Base-by-base conservation (phyloP, 2,888 invertebrate species). In the Campaea margaritaria region DNA sequence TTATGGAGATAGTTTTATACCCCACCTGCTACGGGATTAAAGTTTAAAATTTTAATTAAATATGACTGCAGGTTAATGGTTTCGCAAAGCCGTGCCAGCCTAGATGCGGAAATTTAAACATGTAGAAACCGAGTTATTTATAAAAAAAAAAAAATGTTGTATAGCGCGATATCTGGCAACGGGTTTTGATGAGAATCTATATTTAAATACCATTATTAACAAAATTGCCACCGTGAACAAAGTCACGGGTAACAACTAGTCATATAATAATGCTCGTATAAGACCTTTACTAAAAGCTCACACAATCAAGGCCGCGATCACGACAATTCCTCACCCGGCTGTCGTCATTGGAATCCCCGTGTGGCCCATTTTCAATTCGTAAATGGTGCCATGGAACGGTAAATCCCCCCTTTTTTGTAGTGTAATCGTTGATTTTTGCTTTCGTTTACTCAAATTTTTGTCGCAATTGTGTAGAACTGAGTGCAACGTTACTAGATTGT, bases 401-500 rank as follows among this genome's bases (percentile, higher is more conserved):
- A 64, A 66, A 71, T 67, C 64, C 49, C 59, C 65, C 65, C 66
- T 65, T 51, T 65, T 56, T 56, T 36, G 28, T 27, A 11, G 47
- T 55, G 48, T 63, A 68, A 75, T 75, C 65, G 65, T 64, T 71
- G 64, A 62, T n/a, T 15, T 44, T 44, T 21, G 44, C 51, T 28
- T 13, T 16, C 16, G 16, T 56, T 55, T 39, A 54, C 63, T 56
- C 50, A 39, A 8, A 8, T 39, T 39, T 39, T 39, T n/a, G 3
- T 8, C 2, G 14, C 21, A 21, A 21, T 21, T 21, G 21, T 21
- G 21, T 21, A 3, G 2, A 21, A 21, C 5, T 21, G 2, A 2
- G 21, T 21, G 21, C 21, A 21, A 5, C 21, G 21, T 21, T 21
- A 5, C 5, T 21, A 21, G 21, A 21, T 21, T n/a, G n/a, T n/a